Base-by-base conservation (phyloP, 1,140 invertebrate genomes). In the Alviniconcha marisindica region DNA sequence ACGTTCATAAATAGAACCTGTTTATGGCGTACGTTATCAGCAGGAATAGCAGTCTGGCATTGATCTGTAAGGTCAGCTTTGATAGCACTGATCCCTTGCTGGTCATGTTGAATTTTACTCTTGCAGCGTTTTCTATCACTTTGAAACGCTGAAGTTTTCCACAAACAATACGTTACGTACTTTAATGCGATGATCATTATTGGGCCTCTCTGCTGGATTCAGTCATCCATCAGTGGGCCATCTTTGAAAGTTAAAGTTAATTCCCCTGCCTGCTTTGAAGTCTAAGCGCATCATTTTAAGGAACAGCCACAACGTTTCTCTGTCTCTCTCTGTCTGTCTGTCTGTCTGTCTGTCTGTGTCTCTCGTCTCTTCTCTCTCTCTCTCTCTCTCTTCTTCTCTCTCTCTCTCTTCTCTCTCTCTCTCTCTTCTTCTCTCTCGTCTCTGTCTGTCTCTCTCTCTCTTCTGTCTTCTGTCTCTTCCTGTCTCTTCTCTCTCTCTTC, bases 291-390 rank as follows among this genome's bases (percentile, higher is more conserved):
- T n/a, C n/a, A n/a, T n/a, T n/a, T n/a, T n/a, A n/a, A n/a, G n/a
- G n/a, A n/a, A n/a, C n/a, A n/a, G n/a, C n/a, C n/a, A n/a, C n/a
- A n/a, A n/a, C n/a, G 38, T 76, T 1, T 76, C 38, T 76, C 44
- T 38, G 1, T 48, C 40, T 40, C 73, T 42, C 40, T 48, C 40
- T 48, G 24, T 28, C 73, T 48, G 38, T 76, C 38, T 40, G 18
- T 76, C 73, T 28, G 24, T 28, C 73, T 76, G 21, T 48, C 73
- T 44, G 38, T 76, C 73, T 44, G 38, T 40, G 18, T 48, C 73
- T 76, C n/a, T 76, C 44, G 21, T 21, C 24, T 31, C 21, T 24
- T 48, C 36, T 76, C n/a, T 42, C 44, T 76, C 18, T 40, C 44
- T 40, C 38, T 76, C 38, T 40, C 38, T 28, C 24, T 44, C 38